A percentile compares a stretch with the other conserved stretches of the same genome.
Conservation (phyloP, 2,888 invertebrate genomes). For the Crepidodera aurea region DNA sequence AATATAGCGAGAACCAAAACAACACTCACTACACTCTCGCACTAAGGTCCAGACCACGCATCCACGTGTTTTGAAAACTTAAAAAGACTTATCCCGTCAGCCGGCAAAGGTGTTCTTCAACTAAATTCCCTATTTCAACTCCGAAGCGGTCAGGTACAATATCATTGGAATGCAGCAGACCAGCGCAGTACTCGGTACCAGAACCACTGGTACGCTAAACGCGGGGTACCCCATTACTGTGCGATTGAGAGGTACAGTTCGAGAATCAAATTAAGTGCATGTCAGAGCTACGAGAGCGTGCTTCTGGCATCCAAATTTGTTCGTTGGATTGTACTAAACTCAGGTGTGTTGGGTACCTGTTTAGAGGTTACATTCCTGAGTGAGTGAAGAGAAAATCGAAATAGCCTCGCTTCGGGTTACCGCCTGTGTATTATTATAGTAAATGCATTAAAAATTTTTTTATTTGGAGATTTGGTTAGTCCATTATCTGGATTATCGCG, state of each 20-base stretch:
- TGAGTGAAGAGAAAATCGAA: slow-evolving; percentile 59
- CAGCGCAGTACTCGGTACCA: slow-evolving; percentile 44
- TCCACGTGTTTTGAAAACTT: slow-evolving; percentile 54
- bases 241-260: slow-evolving; percentile 54
- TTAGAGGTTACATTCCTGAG: slow-evolving; percentile 62
- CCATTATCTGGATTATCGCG: not conserved
- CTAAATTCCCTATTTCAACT: slow-evolving; percentile 59
- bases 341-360: slow-evolving; percentile 62
- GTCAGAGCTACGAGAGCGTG: slow-evolving; percentile 33
- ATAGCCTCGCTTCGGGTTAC: slow-evolving; percentile 47
- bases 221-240: slow-evolving; percentile 45
- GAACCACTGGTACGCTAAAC: slow-evolving; percentile 36
- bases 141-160: slow-evolving; percentile 61
- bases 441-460: not conserved
- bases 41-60: slow-evolving; percentile 42
- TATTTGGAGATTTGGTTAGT: not conserved
- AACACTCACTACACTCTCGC: slow-evolving; percentile 46
- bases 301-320: slow-evolving; percentile 41
- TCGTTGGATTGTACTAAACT: slow-evolving; percentile 57
- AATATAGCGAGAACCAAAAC: slow-evolving; percentile 41
- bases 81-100: slow-evolving; percentile 47
- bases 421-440: slow-evolving; percentile 20
- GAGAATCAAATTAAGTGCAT: slow-evolving; percentile 45
- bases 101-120: slow-evolving; percentile 59
- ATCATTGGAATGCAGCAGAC: slow-evolving; percentile 60